Evolutionary conservation across 2,797 vertebrate genomes (phyloP).

Genomic region (Anisognathus igniventris): DNA sequence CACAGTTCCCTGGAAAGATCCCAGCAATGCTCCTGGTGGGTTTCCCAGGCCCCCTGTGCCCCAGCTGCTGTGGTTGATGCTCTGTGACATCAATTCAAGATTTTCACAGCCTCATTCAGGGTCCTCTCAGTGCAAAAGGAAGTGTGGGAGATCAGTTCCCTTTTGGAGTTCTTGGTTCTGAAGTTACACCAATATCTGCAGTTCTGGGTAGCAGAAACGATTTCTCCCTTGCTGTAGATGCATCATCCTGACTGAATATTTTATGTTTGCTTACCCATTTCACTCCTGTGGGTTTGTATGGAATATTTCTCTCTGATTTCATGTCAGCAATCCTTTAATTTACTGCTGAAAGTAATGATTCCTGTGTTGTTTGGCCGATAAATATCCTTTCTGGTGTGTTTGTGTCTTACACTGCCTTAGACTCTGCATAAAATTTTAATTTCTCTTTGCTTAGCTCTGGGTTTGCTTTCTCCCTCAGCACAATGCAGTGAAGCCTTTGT

Average conservation of each 20-base stretch:
- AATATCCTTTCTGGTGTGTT: neutral
- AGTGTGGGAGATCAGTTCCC: neutral
- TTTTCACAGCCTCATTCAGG: neutral
- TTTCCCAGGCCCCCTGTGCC: neutral
- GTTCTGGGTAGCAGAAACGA: neutral
- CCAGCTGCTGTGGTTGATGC: neutral
- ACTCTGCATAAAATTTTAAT: constrained; percentile 42
- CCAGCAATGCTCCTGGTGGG: neutral
- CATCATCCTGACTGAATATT: neutral
- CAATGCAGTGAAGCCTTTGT: neutral
- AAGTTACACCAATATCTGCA: neutral
- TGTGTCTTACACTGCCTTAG: neutral
- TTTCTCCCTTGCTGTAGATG: neutral
- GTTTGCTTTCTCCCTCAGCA: neutral
- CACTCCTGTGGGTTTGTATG: neutral
- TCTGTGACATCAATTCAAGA: neutral
- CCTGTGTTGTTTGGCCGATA: neutral
- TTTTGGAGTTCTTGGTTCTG: neutral
- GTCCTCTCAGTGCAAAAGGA: neutral
- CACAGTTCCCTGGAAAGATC: neutral
- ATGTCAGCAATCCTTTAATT: neutral
- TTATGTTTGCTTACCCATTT: neutral
- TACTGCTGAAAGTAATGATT: neutral
- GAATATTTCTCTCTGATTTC: neutral
- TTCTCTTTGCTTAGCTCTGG: constrained; percentile 1